Evolutionary conservation across 2,113 vertebrate genomes (phyloP), one percentile per base, ranked within the genome.

Genomic region (Sylvia atricapilla): DNA sequence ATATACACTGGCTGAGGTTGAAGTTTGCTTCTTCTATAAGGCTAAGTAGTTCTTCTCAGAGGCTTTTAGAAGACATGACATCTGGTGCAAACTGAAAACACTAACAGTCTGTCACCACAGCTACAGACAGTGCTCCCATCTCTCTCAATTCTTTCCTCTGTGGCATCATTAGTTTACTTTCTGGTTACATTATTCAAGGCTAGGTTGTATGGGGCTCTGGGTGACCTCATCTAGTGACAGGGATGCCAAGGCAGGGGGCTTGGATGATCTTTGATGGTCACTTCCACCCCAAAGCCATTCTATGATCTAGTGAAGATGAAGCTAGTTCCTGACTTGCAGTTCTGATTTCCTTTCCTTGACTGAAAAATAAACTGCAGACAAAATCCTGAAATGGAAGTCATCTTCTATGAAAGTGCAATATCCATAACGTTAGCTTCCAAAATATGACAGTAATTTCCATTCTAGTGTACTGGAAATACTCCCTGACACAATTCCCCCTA

Each of bases 181-280:
- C n/a, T 44, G 14, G 16, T 44, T 59, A 35, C 35, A 37, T 44
- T 41, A 73, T n/a, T 75, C 16, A 46, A n/a, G 74, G 39, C 7
- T 16, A 21, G 23, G n/a, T 18, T 25, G 28, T 7, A 21, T 25
- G 33, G 28, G 15, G 13, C 7, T 67, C 46, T 60, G 53, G 82
- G 16, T 0, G 10, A 21, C 16, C 20, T 39, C 1, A 0, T 21
- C 28, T 41, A 46, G 37, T 14, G 23, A 52, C 28, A 60, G 10
- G n/a, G n/a, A n/a, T n/a, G n/a, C n/a, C n/a, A 59, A 67, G 33
- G 53, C 46, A 30, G 39, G 33, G 31, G 10, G 13, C 19, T 67
- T 53, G 28, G 33, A 9, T n/a, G 20, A 30, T 52, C 23, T 67
- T 30, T 60, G 53, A 24, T 75, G 24, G n/a, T 30, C 24, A 7